Base-by-base conservation (phyloP, 2,797 vertebrate genomes). In the Pipistrellus nathusii region DNA sequence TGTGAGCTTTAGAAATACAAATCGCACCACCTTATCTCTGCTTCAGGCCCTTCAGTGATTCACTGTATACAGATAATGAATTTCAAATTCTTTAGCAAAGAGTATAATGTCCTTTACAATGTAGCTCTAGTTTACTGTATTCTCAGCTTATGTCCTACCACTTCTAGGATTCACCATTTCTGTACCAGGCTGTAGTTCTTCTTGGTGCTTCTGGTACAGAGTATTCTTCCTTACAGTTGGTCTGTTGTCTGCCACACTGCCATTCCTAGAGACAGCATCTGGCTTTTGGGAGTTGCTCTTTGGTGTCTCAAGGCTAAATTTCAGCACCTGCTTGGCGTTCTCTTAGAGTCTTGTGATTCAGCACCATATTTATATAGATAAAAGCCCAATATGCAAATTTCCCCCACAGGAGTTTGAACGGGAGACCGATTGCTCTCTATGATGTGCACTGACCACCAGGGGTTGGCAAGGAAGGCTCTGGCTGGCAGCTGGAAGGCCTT, bases 281-380 rank as follows among this genome's bases (percentile, higher is more conserved):
- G 27, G 77, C 14, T 21, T 71, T 11, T 38, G 25, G 32, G 38
- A 73, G 51, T 55, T 18, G 3, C 93, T 66, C 32, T 77, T 91
- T 88, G 20, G 23, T 78, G 87, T 95, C 30, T 89, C 46, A 46
- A 84, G 41, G 21, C 20, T 88, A 86, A 72, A 62, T 35, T 81
- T 73, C 18, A 62, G 8, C 20, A 62, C 3, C 51, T 68, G 13
- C 13, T 89, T 62, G 14, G 32, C 72, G 41, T 1, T 81, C 8
- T 89, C 35, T 84, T 6, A 44, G n/a, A 23, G 14, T 84, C 30
- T 82, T 82, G 30, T 78, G 46, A 48, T 35, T 64, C 27, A 13
- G 0, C 5, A 88, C 7, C 27, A 5, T 44, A 81, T 69, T 6
- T 53, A 53, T 53, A 53, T 20, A 53, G 18, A 53, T 53, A 53